These are phyloP conservation scores for Nemotelus pantherinus DNA, from an alignment of 2,888 invertebrate species.

Conservation along the genomic window DNA sequence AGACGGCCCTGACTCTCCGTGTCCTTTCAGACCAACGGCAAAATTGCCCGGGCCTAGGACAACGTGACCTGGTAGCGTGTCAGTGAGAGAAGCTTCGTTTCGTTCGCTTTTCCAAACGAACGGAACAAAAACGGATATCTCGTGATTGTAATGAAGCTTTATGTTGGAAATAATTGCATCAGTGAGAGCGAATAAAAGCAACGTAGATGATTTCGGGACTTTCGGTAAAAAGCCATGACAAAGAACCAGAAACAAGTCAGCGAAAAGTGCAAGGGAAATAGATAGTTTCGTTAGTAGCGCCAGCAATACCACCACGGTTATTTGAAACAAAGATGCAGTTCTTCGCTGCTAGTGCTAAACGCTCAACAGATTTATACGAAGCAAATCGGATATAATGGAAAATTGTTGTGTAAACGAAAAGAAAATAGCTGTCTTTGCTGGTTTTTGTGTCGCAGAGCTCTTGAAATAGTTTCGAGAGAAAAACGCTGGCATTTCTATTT, in stretches of 20 bases:
- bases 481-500: neutral
- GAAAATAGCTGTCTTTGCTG: constrained; percentile 26
- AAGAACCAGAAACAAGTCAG: neutral
- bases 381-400: constrained; percentile 39
- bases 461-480: neutral
- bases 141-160: constrained; percentile 52
- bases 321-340: neutral
- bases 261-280: neutral
- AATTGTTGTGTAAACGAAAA: constrained; percentile 46
- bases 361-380: constrained; percentile 11
- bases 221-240: neutral
- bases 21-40: neutral
- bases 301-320: neutral
- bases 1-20: neutral
- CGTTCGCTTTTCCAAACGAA: neutral
- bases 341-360: neutral
- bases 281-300: neutral
- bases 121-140: constrained; percentile 10
- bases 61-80: neutral
- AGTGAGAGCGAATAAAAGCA: constrained; percentile 38
- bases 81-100: neutral
- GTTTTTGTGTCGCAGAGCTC: neutral
- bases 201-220: constrained; percentile 2
- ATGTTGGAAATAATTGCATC: constrained; percentile 53
- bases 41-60: neutral